Conservation (phyloP, 1,140 invertebrate genomes). For the Rhagoletis pomonella region DNA sequence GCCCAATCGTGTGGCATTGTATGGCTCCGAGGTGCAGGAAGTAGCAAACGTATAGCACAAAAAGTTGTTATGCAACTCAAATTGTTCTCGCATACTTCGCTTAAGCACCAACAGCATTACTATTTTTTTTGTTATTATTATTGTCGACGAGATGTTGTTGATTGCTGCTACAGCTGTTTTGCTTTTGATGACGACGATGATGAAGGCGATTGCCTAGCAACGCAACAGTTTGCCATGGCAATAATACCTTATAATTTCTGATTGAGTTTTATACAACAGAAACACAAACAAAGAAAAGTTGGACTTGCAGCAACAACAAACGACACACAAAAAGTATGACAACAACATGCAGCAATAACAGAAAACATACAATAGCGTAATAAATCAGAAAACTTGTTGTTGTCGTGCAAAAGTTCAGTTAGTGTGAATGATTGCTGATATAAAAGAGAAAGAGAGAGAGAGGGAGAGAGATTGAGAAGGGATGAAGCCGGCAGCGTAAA, state of each 20-base stretch:
- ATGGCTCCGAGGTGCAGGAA: no score
- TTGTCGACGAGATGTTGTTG: conserved; percentile 48
- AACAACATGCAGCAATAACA: conserved; percentile 45
- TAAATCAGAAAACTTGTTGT: conserved; percentile 27
- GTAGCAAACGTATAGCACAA: neutral
- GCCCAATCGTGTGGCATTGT: no score
- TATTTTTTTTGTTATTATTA: conserved; percentile 32
- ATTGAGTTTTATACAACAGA: conserved; percentile 50
- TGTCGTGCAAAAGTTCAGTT: conserved; percentile 37
- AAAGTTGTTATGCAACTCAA: conserved; percentile 38
- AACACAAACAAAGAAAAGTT: conserved; percentile 40
- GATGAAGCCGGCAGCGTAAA: no score
- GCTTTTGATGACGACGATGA: conserved; percentile 50
- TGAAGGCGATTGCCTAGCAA: conserved; percentile 62
- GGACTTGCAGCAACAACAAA: neutral
- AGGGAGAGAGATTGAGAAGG: neutral
- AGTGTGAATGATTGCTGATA: neutral
- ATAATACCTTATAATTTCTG: conserved; percentile 74
- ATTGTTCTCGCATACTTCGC: neutral
- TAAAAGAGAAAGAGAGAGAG: neutral
- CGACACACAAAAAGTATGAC: neutral
- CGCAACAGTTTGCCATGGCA: conserved; percentile 74
- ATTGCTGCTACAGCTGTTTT: conserved; percentile 33
- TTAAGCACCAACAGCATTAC: conserved; percentile 51
- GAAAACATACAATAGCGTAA: conserved; percentile 2